Evolutionary conservation across 1,140 invertebrate species (phyloP), one percentile per base, ranked within the genome.

Genomic region (Hormaphis cornu): DNA sequence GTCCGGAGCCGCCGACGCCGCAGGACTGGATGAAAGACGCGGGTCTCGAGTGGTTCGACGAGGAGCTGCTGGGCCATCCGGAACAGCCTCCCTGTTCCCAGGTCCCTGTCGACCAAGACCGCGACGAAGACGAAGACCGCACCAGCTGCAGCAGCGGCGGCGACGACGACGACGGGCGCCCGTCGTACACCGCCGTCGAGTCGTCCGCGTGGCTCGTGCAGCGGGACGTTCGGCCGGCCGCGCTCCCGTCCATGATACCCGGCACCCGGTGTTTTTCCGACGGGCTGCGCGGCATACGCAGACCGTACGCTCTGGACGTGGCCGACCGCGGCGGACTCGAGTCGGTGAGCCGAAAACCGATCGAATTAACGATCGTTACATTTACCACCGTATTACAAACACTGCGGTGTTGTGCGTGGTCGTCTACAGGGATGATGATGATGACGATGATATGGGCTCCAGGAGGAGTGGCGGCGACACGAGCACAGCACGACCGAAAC

Each of bases 21-120:
- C 61, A 66, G 44, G 61, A 66, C 28, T 66, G 61, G 61, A 66
- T 66, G 61, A 66, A 66, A 30, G 61, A 66, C 28, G 40, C 50
- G 26, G 61, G 61, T 3, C 14, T 66, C 6, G 61, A 66, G 5
- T 66, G 61, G 61, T 66, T 66, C 14, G 61, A 66, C 61, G 61
- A 66, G 18, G 61, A 66, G 26, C 44, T 66, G 10, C 35, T 66
- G 44, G 44, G 54, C 3, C 35, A 20, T 9, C 54, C 54, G 6
- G 54, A 40, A 58, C 40, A 33, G 7, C 54, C 53, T 8, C 2
- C 7, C 3, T n/a, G n/a, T n/a, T 2, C 26, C 5, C n/a, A n/a
- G 18, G 6, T 40, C 10, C 0, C 10, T 8, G 4, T n/a, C n/a
- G 4, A 12, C 9, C 4, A 63, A n/a, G 26, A 46, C 10, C 0